Conservation (phyloP, 2,888 invertebrate genomes). For the Phortica magna region DNA sequence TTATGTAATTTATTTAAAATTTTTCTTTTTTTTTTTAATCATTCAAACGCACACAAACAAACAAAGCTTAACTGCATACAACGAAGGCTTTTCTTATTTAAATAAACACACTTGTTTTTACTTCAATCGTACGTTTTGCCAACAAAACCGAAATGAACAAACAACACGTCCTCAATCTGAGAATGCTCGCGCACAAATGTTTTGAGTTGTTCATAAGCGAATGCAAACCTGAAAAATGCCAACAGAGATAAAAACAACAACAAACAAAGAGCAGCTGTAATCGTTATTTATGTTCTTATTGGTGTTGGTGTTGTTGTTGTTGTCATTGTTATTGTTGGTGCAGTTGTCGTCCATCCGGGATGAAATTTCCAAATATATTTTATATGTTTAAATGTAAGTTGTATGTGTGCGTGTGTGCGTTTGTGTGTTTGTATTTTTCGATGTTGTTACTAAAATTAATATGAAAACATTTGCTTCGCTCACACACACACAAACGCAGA, state of each 20-base stretch:
- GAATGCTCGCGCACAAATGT: conserved; percentile 51
- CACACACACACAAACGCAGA: background rate
- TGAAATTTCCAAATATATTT: conserved; percentile 43
- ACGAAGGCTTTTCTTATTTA: background rate
- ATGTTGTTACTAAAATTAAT: conserved; percentile 44
- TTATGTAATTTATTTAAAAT: background rate
- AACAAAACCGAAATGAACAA: conserved; percentile 43
- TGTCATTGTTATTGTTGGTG: background rate
- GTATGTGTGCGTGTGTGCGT: background rate
- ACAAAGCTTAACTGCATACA: background rate
- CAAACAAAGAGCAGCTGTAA: conserved; percentile 53
- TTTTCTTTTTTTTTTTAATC: conserved; percentile 1
- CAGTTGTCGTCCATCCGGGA: conserved; percentile 50
- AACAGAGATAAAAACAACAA: conserved; percentile 42
- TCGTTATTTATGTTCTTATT: background rate
- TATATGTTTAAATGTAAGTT: background rate
- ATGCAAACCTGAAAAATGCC: conserved; percentile 34
- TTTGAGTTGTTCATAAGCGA: conserved; percentile 5
- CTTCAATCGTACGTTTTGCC: conserved; percentile 41
- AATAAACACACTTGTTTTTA: conserved; percentile 11
- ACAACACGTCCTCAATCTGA: conserved; percentile 60
- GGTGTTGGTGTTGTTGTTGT: background rate
- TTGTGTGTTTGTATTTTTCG: background rate
- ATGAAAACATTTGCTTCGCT: conserved; percentile 53
- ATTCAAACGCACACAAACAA: background rate